These are phyloP conservation scores for Agriopis aurantiaria DNA, from an alignment of 2,888 invertebrate genomes.

Conservation along the genomic window DNA sequence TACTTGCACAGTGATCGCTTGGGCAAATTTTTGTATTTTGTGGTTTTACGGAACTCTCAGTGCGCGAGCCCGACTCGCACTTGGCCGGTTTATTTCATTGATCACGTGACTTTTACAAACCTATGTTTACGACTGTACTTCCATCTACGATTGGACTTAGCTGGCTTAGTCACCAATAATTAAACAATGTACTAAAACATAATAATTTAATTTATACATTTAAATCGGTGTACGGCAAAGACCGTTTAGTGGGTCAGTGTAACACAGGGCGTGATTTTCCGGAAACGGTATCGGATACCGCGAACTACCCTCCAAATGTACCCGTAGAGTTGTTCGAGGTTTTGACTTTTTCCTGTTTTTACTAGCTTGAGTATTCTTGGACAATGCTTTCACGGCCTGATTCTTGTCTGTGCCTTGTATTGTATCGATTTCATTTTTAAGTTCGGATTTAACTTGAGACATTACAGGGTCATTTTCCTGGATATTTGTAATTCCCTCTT, in stretches of 20 bases:
- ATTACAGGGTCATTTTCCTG: conserved; percentile 28
- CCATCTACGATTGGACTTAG: too few relatives aligned
- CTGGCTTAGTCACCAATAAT: too few relatives aligned
- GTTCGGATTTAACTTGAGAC: conserved; percentile 50
- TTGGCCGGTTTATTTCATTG: too few relatives aligned
- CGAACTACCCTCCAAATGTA: conserved; percentile 61
- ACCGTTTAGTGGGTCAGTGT: conserved; percentile 59
- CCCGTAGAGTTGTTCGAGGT: conserved; percentile 50
- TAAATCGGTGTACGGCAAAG: conserved; percentile 60
- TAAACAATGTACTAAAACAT: too few relatives aligned
- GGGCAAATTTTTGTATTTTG: too few relatives aligned
- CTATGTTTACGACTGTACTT: too few relatives aligned
- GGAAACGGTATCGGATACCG: conserved; percentile 62
- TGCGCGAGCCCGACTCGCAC: too few relatives aligned
- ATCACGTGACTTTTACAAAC: too few relatives aligned
- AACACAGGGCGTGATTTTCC: conserved; percentile 68
- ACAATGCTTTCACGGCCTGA: not conserved
- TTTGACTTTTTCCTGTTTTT: not conserved
- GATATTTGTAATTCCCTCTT: not conserved
- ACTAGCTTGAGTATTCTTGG: too few relatives aligned
- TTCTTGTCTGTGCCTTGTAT: not conserved
- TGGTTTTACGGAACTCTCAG: too few relatives aligned
- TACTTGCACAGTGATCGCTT: too few relatives aligned
- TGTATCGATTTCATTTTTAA: conserved; percentile 49
- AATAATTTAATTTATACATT: conserved; percentile 7